These are phyloP conservation scores for Aleiodes testaceus DNA, from an alignment of 2,888 invertebrate genomes.

Conservation along the genomic window DNA sequence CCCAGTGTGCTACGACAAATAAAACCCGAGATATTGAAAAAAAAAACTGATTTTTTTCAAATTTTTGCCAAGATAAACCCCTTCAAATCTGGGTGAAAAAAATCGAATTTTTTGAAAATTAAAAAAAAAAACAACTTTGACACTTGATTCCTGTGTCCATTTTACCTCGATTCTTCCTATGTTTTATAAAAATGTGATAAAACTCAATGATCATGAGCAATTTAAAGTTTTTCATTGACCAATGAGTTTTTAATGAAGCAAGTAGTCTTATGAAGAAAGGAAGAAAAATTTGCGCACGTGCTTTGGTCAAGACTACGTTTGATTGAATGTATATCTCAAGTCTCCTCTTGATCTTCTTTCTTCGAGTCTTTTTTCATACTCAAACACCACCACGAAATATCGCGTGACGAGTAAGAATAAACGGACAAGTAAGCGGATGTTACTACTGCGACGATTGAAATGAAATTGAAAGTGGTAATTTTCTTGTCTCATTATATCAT, in stretches of 20 bases:
- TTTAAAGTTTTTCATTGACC: background rate
- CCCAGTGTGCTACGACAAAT: no score
- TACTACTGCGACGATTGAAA: conserved; percentile 12
- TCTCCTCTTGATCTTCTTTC: background rate
- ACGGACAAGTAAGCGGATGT: conserved; percentile 2
- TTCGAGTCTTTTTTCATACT: background rate
- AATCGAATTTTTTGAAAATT: no score
- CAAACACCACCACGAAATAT: conserved; percentile 11
- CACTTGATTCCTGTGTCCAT: no score
- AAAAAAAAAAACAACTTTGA: no score
- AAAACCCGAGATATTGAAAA: no score
- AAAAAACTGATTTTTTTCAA: no score
- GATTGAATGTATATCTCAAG: conserved; percentile 27
- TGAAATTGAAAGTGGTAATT: conserved; percentile 35
- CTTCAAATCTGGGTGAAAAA: no score
- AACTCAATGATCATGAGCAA: background rate
- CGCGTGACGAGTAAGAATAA: conserved; percentile 34
- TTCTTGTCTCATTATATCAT: conserved; percentile 6
- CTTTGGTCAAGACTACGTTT: conserved; percentile 24
- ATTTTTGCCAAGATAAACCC: no score
- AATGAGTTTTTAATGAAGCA: conserved; percentile 17
- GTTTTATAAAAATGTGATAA: background rate
- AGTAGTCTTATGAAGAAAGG: conserved; percentile 1
- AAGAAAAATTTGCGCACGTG: conserved; percentile 35
- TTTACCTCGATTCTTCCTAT: no score